Evolutionary conservation across 2,113 vertebrate species (phyloP), one percentile per base, ranked within the genome.

Genomic region (Corvus hawaiiensis): DNA sequence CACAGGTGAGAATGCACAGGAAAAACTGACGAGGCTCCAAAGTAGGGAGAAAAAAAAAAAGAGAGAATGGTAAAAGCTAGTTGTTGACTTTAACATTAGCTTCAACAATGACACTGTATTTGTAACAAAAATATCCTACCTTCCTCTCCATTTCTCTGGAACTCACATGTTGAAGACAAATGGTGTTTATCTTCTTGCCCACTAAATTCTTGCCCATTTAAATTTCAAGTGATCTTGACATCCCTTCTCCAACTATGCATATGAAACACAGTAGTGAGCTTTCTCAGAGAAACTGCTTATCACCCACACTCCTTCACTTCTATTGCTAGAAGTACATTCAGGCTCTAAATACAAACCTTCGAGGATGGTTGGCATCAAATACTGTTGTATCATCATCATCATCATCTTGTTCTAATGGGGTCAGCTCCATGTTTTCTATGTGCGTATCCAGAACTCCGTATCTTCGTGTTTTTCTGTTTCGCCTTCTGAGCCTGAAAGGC

Each of bases 381-480:
- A 98, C 28, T 9, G 98, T 98, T 82, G 97, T 98, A 78, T 98
- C 98, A 51, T 98, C 98, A 39, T 98, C 98, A 56, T 98, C 98
- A 82, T 98, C 97, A 48, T 98, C 98, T 96, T 98, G 98, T 66
- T 98, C 98, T 91, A 98, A 96, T 1, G 98, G 98, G 7, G 97
- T 98, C 94, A 98, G 84, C 58, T 98, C 98, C 98, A 98, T 98
- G 82, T 98, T 98, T 96, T 98, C 98, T 97, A 98, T 96, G 91
- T 98, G 98, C 32, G 97, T 98, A 71, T 98, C 98, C 97, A 98
- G 95, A 96, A 98, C 98, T 37, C 98, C 98, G 0, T 98, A 98
- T 63, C 97, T 97, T 69, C 98, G 95, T 1, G 98, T 98, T 93
- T 98, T 98, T 82, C 97, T 98, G 86, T 97, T 98, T 95, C 91